Base-by-base conservation (phyloP, 1,140 invertebrate genomes). In the Phocides pigmalion region DNA sequence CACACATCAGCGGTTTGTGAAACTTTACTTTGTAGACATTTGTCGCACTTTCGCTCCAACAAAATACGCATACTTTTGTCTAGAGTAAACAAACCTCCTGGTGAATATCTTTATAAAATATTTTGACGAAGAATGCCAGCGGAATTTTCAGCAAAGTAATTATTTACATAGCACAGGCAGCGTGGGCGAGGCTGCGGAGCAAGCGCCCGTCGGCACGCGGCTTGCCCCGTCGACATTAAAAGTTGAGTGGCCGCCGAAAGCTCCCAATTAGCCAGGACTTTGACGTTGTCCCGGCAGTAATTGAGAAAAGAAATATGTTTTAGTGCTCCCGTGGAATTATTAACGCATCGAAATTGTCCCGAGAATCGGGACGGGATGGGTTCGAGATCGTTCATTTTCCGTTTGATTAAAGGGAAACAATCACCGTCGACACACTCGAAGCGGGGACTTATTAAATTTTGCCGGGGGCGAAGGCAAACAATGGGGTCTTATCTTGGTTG, bases 201-300 rank as follows among this genome's bases (percentile, higher is more conserved):
- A 72, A 49, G 37, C 51, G 16, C 49, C 62, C 53, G 64, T 66
- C 74, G 64, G 66, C 68, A 69, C 69, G 58, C 67, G 66, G 53
- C 68, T 39, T 28, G 66, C 72, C 68, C 64, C 66, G 64, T 73
- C 68, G 66, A 79, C 79, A 83, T 86, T 86, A 82, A 86, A 87
- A 83, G 76, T 84, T 74, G 73, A 85, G 81, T 81, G 77, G 68
- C 68, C 76, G 67, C 70, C 81, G 78, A 88, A 89, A 87, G 84
- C 84, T 82, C 78, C 81, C 82, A 89, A 89, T 89, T 89, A 89
- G 84, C 78, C 63, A 50, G 78, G 82, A 87, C 79, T 89, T 84
- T 81, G 81, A 80, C 73, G 74, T 73, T 64, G 68, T 72, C 70
- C 68, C 71, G 66, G 53, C 72, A 74, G 75, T 82, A 80, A 90